Evolutionary conservation across 2,113 vertebrate species (phyloP).

Genomic region (Eolophus roseicapilla): DNA sequence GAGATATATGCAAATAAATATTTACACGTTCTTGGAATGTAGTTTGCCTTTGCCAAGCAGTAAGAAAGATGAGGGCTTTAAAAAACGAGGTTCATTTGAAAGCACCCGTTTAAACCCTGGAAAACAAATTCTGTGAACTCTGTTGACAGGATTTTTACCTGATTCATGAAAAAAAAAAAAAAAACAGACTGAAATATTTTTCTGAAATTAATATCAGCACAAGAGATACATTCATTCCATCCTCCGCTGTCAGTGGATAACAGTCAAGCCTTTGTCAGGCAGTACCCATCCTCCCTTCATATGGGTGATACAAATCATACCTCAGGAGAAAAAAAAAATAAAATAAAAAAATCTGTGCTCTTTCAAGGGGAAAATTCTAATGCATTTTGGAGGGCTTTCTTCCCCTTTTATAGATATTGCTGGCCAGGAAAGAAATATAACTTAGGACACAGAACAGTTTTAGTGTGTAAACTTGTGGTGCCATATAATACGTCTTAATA

Average conservation of each 20-base stretch:
- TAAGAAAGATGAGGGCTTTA: not conserved
- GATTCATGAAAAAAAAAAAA: slow-evolving; percentile 8
- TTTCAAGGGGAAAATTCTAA: not conserved
- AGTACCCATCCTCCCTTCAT: not conserved
- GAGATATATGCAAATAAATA: not conserved
- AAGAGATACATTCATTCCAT: slow-evolving; percentile 49
- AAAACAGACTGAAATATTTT: slow-evolving; percentile 9
- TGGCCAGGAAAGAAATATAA: slow-evolving; percentile 6
- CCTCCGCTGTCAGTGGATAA: slow-evolving; percentile 16
- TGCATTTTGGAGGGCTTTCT: not conserved
- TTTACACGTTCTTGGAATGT: not conserved
- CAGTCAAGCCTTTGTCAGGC: slow-evolving; percentile 57
- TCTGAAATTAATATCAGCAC: slow-evolving; percentile 15
- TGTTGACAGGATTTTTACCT: not conserved
- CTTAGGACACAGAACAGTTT: slow-evolving; percentile 41
- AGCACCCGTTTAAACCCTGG: not conserved
- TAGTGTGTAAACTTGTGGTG: slow-evolving; percentile 33
- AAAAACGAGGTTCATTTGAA: not conserved
- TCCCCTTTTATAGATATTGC: not conserved
- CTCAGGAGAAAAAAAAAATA: not conserved
- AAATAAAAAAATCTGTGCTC: not conserved
- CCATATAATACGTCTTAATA: slow-evolving; percentile 28
- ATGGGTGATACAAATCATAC: not conserved
- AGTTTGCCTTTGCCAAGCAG: not conserved
- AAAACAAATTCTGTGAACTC: not conserved